Evolutionary conservation across 2,797 vertebrate genomes (phyloP).

Genomic region (Epinephelus coioides): DNA sequence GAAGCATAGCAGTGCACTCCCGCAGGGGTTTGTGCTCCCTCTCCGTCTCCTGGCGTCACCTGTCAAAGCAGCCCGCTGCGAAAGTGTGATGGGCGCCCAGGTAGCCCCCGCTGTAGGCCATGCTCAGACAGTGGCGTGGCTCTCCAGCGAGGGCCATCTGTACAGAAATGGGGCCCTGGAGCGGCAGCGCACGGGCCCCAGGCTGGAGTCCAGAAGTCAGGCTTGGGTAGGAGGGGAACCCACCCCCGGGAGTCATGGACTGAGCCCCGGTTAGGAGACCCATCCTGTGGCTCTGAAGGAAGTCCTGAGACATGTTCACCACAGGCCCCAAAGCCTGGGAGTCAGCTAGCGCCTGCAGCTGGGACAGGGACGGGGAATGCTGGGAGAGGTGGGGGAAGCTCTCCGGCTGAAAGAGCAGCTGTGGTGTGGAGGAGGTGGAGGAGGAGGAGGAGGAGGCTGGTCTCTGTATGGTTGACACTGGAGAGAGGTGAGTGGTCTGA

Average conservation of each 20-base stretch:
- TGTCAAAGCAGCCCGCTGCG: conserved; percentile 89
- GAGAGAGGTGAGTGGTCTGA: conserved; percentile 78
- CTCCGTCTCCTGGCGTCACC: conserved; percentile 88
- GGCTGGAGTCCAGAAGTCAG: conserved; percentile 80
- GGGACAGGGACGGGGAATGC: conserved; percentile 82
- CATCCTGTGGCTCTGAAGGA: conserved; percentile 87
- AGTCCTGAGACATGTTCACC: conserved; percentile 87
- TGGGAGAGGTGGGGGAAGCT: conserved; percentile 84
- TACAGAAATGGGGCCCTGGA: conserved; percentile 86
- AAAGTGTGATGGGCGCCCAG: conserved; percentile 86
- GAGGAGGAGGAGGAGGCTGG: conserved; percentile 72
- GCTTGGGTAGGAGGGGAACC: conserved; percentile 80
- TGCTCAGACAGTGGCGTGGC: conserved; percentile 86
- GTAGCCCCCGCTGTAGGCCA: conserved; percentile 87
- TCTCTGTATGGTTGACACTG: conserved; percentile 76
- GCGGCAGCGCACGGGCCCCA: conserved; percentile 76
- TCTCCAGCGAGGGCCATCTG: conserved; percentile 88
- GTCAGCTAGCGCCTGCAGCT: conserved; percentile 86
- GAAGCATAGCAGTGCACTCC: conserved; percentile 62
- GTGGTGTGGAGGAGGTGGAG: conserved; percentile 80
- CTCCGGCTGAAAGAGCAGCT: conserved; percentile 89
- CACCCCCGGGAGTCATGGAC: conserved; percentile 65
- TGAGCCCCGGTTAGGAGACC: conserved; percentile 76
- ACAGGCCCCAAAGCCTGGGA: conserved; percentile 88
- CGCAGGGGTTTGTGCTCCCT: conserved; percentile 68